Evolutionary conservation across 2,113 vertebrate species (phyloP).

Genomic region (Cyprinodon brontotheroides): DNA sequence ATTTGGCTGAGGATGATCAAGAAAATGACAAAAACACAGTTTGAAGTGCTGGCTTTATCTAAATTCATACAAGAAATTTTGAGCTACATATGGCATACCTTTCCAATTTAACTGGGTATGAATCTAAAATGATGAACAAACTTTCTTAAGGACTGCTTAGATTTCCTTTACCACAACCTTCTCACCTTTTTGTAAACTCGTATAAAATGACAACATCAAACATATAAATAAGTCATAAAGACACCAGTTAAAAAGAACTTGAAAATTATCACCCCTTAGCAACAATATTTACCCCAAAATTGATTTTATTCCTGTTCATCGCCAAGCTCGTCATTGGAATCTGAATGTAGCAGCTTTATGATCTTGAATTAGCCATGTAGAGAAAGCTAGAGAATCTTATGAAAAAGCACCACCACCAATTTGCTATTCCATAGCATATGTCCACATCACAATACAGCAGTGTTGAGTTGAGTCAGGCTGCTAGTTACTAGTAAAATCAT

Average conservation of each 20-base stretch:
- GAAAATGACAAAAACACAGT: slow-evolving; percentile 24
- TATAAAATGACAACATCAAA: neutral
- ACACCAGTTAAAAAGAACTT: neutral
- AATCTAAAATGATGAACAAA: neutral
- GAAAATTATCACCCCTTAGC: neutral
- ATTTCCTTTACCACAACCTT: neutral
- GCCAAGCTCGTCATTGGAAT: no score
- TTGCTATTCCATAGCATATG: neutral
- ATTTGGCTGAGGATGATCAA: slow-evolving; percentile 36
- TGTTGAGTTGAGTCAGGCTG: no score
- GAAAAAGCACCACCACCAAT: neutral
- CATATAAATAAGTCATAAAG: neutral
- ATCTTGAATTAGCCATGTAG: neutral
- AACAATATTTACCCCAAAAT: neutral
- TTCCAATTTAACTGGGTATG: neutral
- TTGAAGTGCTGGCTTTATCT: neutral
- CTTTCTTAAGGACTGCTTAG: neutral
- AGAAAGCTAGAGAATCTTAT: no score
- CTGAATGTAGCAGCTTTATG: neutral
- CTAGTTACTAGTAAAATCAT: no score
- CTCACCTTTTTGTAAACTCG: neutral
- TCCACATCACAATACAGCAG: neutral
- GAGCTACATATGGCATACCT: neutral
- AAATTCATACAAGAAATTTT: neutral
- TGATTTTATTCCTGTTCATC: neutral